phyloP scores from a whole-genome alignment of 2,113 vertebrate species.

The Murina feae region DNA sequence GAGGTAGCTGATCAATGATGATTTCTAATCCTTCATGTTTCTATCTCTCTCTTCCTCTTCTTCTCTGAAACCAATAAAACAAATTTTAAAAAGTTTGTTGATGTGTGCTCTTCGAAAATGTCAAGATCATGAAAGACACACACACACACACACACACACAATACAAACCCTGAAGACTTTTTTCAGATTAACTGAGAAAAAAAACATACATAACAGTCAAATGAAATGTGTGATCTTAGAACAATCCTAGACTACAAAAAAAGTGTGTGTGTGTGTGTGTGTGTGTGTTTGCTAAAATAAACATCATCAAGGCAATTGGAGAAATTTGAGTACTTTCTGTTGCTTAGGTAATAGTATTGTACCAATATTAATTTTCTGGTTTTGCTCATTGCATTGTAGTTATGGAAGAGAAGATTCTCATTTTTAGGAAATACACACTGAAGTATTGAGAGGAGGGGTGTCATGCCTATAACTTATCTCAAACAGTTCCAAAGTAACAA shows the following conservation, averaged over 20 bases:
- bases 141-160: not conserved
- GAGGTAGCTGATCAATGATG: too few species aligned
- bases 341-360: not conserved
- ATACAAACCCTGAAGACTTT: not conserved
- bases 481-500: conserved; percentile 11
- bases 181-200: not conserved
- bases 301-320: not conserved
- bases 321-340: not conserved
- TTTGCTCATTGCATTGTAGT: not conserved
- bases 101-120: not conserved
- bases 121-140: not conserved
- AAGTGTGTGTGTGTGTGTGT: not conserved
- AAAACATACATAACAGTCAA: not conserved
- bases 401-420: not conserved
- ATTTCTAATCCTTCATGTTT: too few species aligned
- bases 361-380: not conserved
- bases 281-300: not conserved
- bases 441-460: not conserved
- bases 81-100: not conserved
- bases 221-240: not conserved
- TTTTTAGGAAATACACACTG: conserved; percentile 1
- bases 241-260: not conserved
- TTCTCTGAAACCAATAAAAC: too few species aligned
- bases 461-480: not conserved
- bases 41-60: too few species aligned